Base-by-base conservation (phyloP, 2,113 vertebrate genomes). In the Paedocypris sp. region DNA sequence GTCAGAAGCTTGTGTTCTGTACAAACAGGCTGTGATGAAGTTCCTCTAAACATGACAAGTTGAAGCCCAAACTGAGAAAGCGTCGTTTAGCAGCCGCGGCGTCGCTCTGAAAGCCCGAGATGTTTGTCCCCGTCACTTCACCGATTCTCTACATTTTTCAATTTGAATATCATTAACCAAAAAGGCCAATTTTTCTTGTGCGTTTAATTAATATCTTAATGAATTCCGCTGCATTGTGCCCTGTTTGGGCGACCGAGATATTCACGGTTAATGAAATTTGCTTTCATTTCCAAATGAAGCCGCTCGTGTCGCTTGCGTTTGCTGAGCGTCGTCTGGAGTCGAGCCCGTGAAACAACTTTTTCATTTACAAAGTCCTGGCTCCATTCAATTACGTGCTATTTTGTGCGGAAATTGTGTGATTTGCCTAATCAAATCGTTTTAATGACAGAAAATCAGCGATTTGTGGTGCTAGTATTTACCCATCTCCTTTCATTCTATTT, bases 121-220 rank as follows among this genome's bases (percentile, higher is more conserved):
- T 13, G 9, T 20, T 11, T 18, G 19, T 29, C 15, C 18, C 23
- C 15, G 23, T 15, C 52, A 5, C 6, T 16, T 18, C 16, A 15
- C 25, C 3, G 49, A 61, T 49, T 38, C 35, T 7, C 7, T 42
- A 32, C 35, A 28, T 25, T 47, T 38, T 70, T 66, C 58, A 57
- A 62, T 68, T 66, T 68, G 56, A 68, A 65, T 68, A 63, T 65
- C 70, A 68, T 68, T 72, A 65, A 52, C 43, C 50, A 57, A 61
- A 49, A 63, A 63, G 54, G n/a, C 25, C 35, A 16, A 68, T 60
- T 68, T 62, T 61, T 51, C 35, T 15, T 12, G 18, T 38, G 19
- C 3, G 60, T 51, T 62, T 68, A 72, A 72, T 72, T 72, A 68
- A 72, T 64, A 35, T 58, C 31, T 60, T 62, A 54, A 65, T 65